phyloP scores from a whole-genome alignment of 2,888 invertebrate genomes.

The Watsonalla cultraria region DNA sequence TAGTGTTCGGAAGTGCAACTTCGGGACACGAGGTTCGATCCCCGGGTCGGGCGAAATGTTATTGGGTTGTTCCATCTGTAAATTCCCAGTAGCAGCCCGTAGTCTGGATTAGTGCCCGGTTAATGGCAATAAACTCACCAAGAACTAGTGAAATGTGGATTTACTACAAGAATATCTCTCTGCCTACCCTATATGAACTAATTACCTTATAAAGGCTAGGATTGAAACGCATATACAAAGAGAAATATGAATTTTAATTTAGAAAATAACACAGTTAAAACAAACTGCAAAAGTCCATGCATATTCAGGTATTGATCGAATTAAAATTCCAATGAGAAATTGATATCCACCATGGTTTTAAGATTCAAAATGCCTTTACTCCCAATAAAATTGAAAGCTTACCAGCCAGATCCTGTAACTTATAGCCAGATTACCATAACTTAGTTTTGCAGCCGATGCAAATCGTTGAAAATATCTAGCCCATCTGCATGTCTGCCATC shows the following conservation, averaged over 20 bases:
- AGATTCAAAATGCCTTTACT: constrained; percentile 29
- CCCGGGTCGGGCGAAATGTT: no score
- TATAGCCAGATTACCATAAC: constrained; percentile 65
- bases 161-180: no score
- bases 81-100: no score
- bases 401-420: constrained; percentile 52
- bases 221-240: no score
- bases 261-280: not conserved
- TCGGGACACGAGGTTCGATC: no score
- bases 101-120: no score
- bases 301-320: constrained; percentile 10
- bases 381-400: constrained; percentile 61
- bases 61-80: no score
- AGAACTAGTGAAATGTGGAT: no score
- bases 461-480: constrained; percentile 56
- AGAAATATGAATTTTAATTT: not conserved
- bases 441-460: constrained; percentile 63
- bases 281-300: constrained; percentile 2
- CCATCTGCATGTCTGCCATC: constrained; percentile 58
- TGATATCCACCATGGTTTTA: constrained; percentile 33
- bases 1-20: no score
- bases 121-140: no score
- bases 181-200: no score
- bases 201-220: no score
- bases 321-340: constrained; percentile 22